Conservation (phyloP, 2,797 vertebrate genomes). For the Anabas testudineus region DNA sequence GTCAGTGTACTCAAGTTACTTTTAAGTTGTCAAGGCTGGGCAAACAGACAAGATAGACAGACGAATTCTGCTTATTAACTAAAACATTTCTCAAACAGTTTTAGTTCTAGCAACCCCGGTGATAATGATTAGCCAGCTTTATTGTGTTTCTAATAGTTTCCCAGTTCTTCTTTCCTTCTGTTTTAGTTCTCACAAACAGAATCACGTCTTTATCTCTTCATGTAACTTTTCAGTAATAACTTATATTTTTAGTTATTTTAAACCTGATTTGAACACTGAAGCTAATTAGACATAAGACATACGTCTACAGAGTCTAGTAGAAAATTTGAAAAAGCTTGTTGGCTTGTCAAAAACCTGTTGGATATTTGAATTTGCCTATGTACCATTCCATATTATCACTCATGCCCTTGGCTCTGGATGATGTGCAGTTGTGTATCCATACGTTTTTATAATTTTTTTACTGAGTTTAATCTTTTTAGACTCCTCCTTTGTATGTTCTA, state of each 20-base stretch:
- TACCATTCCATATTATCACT: not conserved
- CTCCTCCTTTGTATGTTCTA: too few species aligned
- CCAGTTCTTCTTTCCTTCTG: slow-evolving; percentile 16
- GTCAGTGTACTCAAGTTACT: not conserved
- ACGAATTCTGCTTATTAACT: too few species aligned
- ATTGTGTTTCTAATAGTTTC: slow-evolving; percentile 18
- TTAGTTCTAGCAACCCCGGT: slow-evolving; percentile 1
- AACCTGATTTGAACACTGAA: slow-evolving; percentile 5
- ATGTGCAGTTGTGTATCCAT: too few species aligned
- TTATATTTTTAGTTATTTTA: slow-evolving; percentile 24
- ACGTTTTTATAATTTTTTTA: too few species aligned
- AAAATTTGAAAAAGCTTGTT: not conserved
- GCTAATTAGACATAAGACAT: slow-evolving; percentile 12
- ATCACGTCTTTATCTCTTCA: slow-evolving; percentile 24
- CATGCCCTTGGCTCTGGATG: not conserved
- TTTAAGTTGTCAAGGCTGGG: not conserved
- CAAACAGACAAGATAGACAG: not conserved
- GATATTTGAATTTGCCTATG: not conserved
- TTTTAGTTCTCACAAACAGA: slow-evolving; percentile 26
- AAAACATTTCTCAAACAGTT: not conserved
- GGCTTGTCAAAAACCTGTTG: not conserved
- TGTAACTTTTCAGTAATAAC: not conserved
- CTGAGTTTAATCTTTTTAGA: too few species aligned
- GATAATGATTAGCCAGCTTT: slow-evolving; percentile 26
- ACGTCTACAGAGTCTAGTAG: not conserved